These are phyloP conservation scores for Lutjanus erythropterus DNA, from an alignment of 2,113 vertebrate genomes.

Conservation along the genomic window DNA sequence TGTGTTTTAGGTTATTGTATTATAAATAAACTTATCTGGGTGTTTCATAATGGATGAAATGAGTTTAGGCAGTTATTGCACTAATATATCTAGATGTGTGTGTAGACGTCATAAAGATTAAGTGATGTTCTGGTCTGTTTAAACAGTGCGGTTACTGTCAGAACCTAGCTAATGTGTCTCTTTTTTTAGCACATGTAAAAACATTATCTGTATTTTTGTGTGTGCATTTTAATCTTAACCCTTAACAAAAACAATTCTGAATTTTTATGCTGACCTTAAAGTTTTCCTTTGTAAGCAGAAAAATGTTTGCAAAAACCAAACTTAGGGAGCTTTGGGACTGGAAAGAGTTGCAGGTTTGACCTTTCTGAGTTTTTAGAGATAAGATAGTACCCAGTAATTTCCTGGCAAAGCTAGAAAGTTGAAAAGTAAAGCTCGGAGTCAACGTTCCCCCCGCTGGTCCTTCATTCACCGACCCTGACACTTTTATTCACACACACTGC, in stretches of 20 bases:
- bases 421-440: conserved; percentile 32
- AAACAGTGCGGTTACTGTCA: not conserved
- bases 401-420: conserved; percentile 43
- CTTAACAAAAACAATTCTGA: not conserved
- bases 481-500: conserved; percentile 20
- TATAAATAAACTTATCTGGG: conserved; percentile 8
- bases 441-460: conserved; percentile 3
- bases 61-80: conserved; percentile 7
- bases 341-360: conserved; percentile 50
- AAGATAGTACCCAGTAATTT: conserved; percentile 52
- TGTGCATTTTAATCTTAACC: not conserved
- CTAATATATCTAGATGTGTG: not conserved
- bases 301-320: conserved; percentile 3
- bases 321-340: not conserved
- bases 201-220: not conserved
- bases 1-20: conserved; percentile 36
- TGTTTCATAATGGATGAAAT: conserved; percentile 39
- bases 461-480: conserved; percentile 24
- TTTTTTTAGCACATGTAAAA: too few species aligned
- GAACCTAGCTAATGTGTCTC: not conserved
- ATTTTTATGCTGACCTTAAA: conserved; percentile 13
- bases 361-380: conserved; percentile 50
- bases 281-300: not conserved
- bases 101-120: not conserved
- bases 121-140: not conserved